These are phyloP conservation scores for Petrosia ficiformis DNA, from an alignment of 37 sponge, comb jelly and placozoan species.

Conservation along the genomic window DNA sequence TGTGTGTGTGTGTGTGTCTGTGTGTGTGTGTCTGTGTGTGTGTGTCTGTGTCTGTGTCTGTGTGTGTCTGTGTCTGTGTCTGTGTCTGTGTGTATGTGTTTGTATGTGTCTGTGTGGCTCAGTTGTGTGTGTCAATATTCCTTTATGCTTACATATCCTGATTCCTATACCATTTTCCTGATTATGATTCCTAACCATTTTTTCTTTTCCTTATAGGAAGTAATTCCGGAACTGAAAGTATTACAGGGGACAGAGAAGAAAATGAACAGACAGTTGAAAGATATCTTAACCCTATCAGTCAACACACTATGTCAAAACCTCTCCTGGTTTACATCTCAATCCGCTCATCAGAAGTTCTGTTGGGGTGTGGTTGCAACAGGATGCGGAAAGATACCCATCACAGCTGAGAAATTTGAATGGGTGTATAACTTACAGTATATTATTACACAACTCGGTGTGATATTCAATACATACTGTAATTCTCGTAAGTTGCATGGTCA, in stretches of 20 bases:
- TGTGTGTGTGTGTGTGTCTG: no score
- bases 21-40: no score
- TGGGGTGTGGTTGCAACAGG: slow-evolving; percentile 58
- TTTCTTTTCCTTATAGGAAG: slow-evolving; percentile 7
- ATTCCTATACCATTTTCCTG: no score
- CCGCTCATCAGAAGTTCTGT: slow-evolving; percentile 49
- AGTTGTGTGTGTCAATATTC: no score
- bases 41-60: no score
- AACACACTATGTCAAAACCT: neutral
- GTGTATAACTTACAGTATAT: slow-evolving; percentile 14
- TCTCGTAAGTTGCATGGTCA: slow-evolving; percentile 11
- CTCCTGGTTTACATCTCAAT: slow-evolving; percentile 26
- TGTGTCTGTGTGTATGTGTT: no score
- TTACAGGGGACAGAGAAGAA: neutral
- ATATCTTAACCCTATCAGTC: neutral
- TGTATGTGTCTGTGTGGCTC: no score
- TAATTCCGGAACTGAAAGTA: slow-evolving; percentile 36
- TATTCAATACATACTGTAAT: slow-evolving; percentile 37
- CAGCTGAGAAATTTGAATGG: slow-evolving; percentile 43
- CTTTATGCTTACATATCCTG: no score
- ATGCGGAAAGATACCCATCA: slow-evolving; percentile 21
- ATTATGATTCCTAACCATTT: neutral
- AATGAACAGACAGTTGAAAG: neutral
- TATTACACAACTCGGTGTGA: slow-evolving; percentile 18
- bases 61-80: no score